Evolutionary conservation across 2,113 vertebrate genomes (phyloP), one percentile per base, ranked within the genome.

Genomic region (Scolopax mira): DNA sequence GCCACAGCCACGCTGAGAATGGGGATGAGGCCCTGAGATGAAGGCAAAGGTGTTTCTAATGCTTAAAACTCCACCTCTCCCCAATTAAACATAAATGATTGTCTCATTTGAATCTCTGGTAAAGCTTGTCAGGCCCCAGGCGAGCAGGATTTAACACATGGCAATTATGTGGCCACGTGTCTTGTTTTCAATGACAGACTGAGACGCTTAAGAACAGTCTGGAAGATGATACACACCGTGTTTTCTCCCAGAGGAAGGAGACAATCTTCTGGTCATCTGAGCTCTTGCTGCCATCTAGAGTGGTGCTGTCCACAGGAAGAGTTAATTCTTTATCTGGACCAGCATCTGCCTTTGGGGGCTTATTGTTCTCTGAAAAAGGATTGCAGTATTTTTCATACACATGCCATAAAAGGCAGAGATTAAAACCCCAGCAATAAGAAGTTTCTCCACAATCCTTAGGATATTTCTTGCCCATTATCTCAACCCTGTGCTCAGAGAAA

Each of bases 261-360:
- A 95, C 95, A 9, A 99, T 99, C 95, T 98, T 99, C 98, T 99
- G 99, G 97, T 99, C 99, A 48, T 99, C 99, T 0, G 96, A 98
- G 97, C 99, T 99, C 95, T 98, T 99, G 96, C 98, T 99, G 94
- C 99, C 99, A 74, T 99, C 99, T 94, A 99, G 97, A 28, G 98
- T 99, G 78, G 99, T 99, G 88, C 98, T 98, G 90, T 99, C 99
- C 28, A 99, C 98, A 1, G 99, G 99, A 79, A 99, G 98, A 15
- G 98, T 99, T 94, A 99, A 97, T 94, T 99, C 99, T 89, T 99
- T 99, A 97, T 99, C 99, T 41, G 99, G 99, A 69, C 99, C 99
- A 39, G 99, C 99, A 69, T 99, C 98, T 17, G 99, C 99, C 85
- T 98, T 97, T 13, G 99, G 99, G 5, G 99, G 98, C 83, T 99